phyloP scores from a whole-genome alignment of 2,888 invertebrate species.

The Cantharis flavilabris region DNA sequence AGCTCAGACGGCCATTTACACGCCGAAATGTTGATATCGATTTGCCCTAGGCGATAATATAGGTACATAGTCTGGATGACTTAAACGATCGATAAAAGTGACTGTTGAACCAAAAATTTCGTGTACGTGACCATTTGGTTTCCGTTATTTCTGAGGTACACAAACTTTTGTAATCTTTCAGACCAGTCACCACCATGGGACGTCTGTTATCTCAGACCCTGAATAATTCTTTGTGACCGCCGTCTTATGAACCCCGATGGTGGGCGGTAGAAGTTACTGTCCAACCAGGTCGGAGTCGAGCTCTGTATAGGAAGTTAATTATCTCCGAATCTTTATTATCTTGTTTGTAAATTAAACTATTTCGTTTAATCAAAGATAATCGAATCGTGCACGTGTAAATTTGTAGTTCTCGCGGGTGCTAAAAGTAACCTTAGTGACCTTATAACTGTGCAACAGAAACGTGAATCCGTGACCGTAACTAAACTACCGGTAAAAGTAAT shows the following conservation, averaged over 20 bases:
- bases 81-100: not conserved
- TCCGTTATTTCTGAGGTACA: not conserved
- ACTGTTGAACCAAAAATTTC: not conserved
- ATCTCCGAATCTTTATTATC: not conserved
- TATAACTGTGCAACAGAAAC: constrained; percentile 16
- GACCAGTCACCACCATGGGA: not conserved
- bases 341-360: not conserved
- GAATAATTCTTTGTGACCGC: not conserved
- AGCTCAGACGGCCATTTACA: too few relatives aligned
- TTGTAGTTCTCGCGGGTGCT: constrained; percentile 4
- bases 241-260: not conserved
- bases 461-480: constrained; percentile 15
- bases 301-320: not conserved
- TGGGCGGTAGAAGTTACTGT: not conserved
- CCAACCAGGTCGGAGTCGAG: not conserved
- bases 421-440: constrained; percentile 15
- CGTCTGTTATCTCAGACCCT: not conserved
- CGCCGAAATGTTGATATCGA: too few relatives aligned
- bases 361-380: not conserved
- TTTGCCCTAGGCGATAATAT: too few relatives aligned
- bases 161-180: not conserved
- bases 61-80: not conserved
- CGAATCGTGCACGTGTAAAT: constrained; percentile 7
- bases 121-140: not conserved
- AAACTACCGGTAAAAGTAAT: constrained; percentile 10